Evolutionary conservation across 1,140 invertebrate genomes (phyloP).

Genomic region (Diabrotica virgifera): DNA sequence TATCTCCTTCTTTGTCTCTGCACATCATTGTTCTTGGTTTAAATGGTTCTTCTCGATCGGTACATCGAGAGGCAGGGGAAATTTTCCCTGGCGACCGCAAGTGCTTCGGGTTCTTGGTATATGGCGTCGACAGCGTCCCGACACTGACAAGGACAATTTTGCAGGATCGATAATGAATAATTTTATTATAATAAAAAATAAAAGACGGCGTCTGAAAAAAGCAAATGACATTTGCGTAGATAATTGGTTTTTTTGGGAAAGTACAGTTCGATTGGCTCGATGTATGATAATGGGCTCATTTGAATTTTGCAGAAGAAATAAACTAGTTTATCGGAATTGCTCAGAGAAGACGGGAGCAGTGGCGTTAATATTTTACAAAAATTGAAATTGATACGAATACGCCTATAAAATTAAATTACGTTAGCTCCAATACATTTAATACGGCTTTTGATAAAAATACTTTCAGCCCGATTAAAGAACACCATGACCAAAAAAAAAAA

Average conservation of each 20-base stretch:
- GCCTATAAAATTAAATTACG: no score
- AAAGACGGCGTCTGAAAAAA: background rate
- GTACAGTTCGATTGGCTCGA: background rate
- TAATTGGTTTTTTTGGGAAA: background rate
- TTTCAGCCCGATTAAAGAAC: no score
- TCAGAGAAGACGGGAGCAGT: background rate
- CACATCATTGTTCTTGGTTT: no score
- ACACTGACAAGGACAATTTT: background rate
- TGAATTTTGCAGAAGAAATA: constrained; percentile 1
- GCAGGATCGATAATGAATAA: background rate
- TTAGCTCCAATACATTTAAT: no score
- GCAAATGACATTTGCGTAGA: background rate
- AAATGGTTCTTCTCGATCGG: no score
- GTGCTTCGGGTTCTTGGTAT: background rate
- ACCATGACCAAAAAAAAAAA: no score
- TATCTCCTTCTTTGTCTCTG: no score
- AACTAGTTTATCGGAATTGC: background rate
- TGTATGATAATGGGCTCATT: background rate
- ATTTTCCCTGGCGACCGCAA: background rate
- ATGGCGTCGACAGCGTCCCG: background rate
- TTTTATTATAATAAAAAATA: background rate
- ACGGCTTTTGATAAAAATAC: no score
- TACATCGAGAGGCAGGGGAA: background rate
- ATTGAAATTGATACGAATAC: background rate
- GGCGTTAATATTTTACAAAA: background rate